phyloP scores from a whole-genome alignment of 2,797 vertebrate genomes.

The Uromys caudimaculatus region DNA sequence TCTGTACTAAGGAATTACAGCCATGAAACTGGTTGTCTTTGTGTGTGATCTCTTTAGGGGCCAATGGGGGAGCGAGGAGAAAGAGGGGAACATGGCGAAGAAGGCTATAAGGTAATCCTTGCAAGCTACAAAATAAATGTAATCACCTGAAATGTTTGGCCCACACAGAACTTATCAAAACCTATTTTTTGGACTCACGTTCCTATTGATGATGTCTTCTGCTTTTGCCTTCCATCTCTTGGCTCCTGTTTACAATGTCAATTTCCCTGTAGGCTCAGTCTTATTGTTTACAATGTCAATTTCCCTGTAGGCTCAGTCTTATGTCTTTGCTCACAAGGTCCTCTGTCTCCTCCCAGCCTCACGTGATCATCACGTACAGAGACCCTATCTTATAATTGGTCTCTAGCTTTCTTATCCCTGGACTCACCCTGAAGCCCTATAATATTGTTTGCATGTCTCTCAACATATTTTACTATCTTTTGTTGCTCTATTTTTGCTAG shows the following conservation, averaged over 20 bases:
- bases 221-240: neutral
- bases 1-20: slow-evolving; percentile 15
- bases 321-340: slow-evolving; percentile 1
- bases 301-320: neutral
- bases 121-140: neutral
- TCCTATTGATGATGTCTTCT: neutral
- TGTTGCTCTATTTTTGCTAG: neutral
- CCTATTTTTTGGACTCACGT: neutral
- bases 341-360: neutral
- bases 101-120: slow-evolving; percentile 94
- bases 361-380: neutral
- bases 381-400: neutral
- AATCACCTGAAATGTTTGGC: neutral
- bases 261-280: neutral
- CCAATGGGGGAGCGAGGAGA: slow-evolving; percentile 92
- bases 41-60: slow-evolving; percentile 90
- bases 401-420: neutral
- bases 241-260: neutral
- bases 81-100: slow-evolving; percentile 93
- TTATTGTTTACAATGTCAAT: neutral
- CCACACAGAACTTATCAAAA: neutral
- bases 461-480: neutral
- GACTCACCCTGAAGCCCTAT: neutral
- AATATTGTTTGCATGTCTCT: neutral
- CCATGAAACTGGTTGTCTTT: slow-evolving; percentile 71